phyloP scores from a whole-genome alignment of 2,888 invertebrate species.

The Parochlus steinenii region DNA sequence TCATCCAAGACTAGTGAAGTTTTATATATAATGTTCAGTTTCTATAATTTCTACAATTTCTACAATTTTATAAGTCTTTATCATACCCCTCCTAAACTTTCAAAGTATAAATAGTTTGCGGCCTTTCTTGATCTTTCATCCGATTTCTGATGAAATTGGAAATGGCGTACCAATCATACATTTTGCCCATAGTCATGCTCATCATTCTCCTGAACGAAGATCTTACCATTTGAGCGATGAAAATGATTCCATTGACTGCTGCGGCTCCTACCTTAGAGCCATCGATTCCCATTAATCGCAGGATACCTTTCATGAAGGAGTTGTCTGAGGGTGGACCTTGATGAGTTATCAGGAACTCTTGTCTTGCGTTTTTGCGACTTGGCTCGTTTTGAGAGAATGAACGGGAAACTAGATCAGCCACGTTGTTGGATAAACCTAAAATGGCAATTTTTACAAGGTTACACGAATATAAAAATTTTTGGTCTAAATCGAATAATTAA shows the following conservation, averaged over 20 bases:
- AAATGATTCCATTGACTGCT: slow-evolving; percentile 65
- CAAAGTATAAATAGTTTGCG: not conserved
- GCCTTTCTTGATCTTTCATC: not conserved
- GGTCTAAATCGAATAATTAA: too few species aligned
- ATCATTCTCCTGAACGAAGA: slow-evolving; percentile 1
- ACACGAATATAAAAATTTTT: too few species aligned
- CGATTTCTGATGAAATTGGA: not conserved
- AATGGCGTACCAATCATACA: slow-evolving; percentile 3
- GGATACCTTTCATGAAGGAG: slow-evolving; percentile 30
- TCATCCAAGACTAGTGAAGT: too few species aligned
- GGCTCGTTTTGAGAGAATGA: slow-evolving; percentile 29
- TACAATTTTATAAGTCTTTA: not conserved
- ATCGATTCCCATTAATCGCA: slow-evolving; percentile 58
- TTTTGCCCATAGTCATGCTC: slow-evolving; percentile 2
- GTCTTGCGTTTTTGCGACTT: slow-evolving; percentile 17
- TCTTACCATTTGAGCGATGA: slow-evolving; percentile 67
- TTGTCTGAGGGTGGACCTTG: slow-evolving; percentile 19
- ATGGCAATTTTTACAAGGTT: not conserved
- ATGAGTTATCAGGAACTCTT: slow-evolving; percentile 12
- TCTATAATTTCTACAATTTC: too few species aligned
- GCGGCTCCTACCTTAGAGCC: slow-evolving; percentile 61
- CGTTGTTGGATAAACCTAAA: slow-evolving; percentile 22
- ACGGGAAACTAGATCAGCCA: slow-evolving; percentile 41
- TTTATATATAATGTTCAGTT: too few species aligned
- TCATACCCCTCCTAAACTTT: slow-evolving; percentile 3